These are phyloP conservation scores for Nezara viridula DNA, from an alignment of 2,888 invertebrate species.

Conservation along the genomic window DNA sequence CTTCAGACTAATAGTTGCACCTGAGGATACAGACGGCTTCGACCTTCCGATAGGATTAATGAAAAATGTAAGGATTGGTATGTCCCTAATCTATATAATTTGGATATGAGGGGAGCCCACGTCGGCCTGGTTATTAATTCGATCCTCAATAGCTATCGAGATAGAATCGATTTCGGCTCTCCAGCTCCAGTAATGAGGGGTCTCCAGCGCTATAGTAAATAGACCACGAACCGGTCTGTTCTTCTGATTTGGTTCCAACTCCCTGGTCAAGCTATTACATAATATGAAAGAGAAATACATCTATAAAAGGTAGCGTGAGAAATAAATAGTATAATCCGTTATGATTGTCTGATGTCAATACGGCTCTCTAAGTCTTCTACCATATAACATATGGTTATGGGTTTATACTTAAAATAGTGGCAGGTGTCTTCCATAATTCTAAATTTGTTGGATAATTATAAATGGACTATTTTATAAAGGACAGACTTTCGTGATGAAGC, in stretches of 20 bases:
- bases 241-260: background rate
- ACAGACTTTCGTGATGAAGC: too few species aligned
- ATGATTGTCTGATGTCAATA: too few species aligned
- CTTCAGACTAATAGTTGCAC: background rate
- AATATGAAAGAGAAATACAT: background rate
- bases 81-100: constrained; percentile 38
- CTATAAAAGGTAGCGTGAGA: too few species aligned
- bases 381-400: too few species aligned
- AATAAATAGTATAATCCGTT: too few species aligned
- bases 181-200: constrained; percentile 31
- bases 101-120: background rate
- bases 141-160: background rate
- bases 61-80: constrained; percentile 40
- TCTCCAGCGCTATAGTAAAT: constrained; percentile 21
- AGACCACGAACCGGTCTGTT: constrained; percentile 28
- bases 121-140: constrained; percentile 7
- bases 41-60: background rate
- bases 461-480: too few species aligned
- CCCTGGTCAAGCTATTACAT: background rate
- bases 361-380: too few species aligned
- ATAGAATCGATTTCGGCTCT: constrained; percentile 28
- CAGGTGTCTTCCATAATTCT: too few species aligned
- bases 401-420: too few species aligned
- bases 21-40: background rate
- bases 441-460: too few species aligned